Percentiles rank a stretch among this genome's conserved stretches.
phyloP scores from a whole-genome alignment of 92 coral and sea anemone species.

The Bergia puertoricense region DNA sequence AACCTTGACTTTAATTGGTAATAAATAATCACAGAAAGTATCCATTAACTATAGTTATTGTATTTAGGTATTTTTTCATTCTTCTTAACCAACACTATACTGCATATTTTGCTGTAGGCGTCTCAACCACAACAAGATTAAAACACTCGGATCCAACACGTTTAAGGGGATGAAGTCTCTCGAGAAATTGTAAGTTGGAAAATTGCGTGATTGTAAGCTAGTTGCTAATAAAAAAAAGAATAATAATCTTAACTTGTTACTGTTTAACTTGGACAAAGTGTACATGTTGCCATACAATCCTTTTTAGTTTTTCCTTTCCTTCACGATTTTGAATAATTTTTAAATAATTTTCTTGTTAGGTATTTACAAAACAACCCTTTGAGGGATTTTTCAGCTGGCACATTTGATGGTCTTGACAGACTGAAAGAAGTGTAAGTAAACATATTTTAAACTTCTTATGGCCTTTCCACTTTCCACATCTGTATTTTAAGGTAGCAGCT shows the following conservation, averaged over 20 bases:
- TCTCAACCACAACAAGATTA: slow-evolving; percentile 74
- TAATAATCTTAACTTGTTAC: not conserved
- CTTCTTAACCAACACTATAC: too few relatives aligned
- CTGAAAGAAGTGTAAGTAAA: not conserved
- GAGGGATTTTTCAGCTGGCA: not conserved
- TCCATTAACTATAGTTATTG: too few relatives aligned
- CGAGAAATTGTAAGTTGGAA: slow-evolving; percentile 68
- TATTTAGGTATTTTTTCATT: too few relatives aligned
- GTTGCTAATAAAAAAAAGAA: too few relatives aligned
- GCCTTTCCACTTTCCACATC: too few relatives aligned
- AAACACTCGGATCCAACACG: slow-evolving; percentile 53
- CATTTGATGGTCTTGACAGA: not conserved
- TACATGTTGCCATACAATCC: not conserved
- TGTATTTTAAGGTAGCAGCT: too few relatives aligned
- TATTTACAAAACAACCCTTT: not conserved
- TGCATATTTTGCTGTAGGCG: slow-evolving; percentile 28
- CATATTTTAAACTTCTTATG: too few relatives aligned
- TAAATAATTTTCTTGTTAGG: not conserved
- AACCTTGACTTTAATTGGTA: too few relatives aligned
- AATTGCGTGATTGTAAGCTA: not conserved
- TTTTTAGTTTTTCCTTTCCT: not conserved
- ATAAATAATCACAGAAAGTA: too few relatives aligned
- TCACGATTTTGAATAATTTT: not conserved
- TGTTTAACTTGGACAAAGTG: not conserved
- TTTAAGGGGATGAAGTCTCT: slow-evolving; percentile 66